Evolutionary conservation across 2,888 invertebrate genomes (phyloP).

Genomic region (Drosophila merina): DNA sequence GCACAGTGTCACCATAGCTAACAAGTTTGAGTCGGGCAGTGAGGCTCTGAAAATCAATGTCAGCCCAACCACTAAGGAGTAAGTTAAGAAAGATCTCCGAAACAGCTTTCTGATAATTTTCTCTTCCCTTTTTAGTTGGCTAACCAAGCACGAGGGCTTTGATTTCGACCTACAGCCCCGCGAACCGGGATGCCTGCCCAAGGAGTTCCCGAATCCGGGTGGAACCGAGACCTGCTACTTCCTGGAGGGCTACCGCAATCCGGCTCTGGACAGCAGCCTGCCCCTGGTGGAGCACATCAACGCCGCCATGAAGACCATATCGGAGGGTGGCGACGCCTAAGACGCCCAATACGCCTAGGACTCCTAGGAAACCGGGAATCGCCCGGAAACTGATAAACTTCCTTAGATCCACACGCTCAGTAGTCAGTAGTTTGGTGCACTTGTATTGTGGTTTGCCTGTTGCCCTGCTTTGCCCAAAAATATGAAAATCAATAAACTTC

Average conservation of each 20-base stretch:
- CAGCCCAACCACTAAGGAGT: constrained; percentile 96
- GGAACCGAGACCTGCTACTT: constrained; percentile 94
- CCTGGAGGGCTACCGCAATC: constrained; percentile 91
- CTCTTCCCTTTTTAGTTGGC: constrained; percentile 86
- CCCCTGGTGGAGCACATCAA: constrained; percentile 84
- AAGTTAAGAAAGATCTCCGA: constrained; percentile 84
- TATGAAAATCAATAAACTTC: constrained; percentile 53
- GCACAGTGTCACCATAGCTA: constrained; percentile 97
- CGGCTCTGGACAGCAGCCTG: constrained; percentile 86
- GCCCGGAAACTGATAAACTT: not conserved
- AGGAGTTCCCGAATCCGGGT: constrained; percentile 90
- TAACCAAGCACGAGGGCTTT: constrained; percentile 91
- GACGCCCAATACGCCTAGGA: too few relatives aligned
- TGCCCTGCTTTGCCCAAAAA: constrained; percentile 37
- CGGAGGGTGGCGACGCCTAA: constrained; percentile 66
- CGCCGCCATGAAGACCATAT: constrained; percentile 82
- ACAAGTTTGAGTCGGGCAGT: constrained; percentile 97
- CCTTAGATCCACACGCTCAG: constrained; percentile 55
- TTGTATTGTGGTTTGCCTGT: constrained; percentile 62
- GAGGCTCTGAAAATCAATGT: constrained; percentile 95
- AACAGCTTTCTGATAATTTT: not conserved
- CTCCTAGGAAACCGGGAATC: constrained; percentile 29
- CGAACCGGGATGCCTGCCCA: constrained; percentile 91
- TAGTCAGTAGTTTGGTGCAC: constrained; percentile 68
- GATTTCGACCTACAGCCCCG: constrained; percentile 88